phyloP scores from a whole-genome alignment of 2,113 vertebrate genomes.

The Lepus americanus region DNA sequence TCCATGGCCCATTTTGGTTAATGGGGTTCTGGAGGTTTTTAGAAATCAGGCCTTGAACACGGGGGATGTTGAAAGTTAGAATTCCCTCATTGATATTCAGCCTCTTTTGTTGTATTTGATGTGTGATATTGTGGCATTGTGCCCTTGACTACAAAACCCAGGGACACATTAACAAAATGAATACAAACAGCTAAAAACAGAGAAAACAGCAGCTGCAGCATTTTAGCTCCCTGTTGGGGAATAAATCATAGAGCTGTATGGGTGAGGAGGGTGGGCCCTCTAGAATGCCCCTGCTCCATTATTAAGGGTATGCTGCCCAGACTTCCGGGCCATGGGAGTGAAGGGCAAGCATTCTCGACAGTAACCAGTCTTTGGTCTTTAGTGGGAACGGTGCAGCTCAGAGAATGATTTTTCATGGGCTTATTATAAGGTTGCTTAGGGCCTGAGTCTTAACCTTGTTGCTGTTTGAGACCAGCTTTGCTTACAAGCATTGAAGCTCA shows the following conservation, averaged over 20 bases:
- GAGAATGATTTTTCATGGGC: slow-evolving; percentile 70
- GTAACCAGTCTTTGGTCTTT: slow-evolving; percentile 69
- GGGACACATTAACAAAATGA: slow-evolving; percentile 76
- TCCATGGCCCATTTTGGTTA: slow-evolving; percentile 87
- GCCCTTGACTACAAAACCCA: slow-evolving; percentile 76
- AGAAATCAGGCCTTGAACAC: slow-evolving; percentile 80
- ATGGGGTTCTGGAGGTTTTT: slow-evolving; percentile 79
- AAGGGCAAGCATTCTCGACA: slow-evolving; percentile 55
- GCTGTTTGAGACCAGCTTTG: slow-evolving; percentile 83
- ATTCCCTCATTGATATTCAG: slow-evolving; percentile 73
- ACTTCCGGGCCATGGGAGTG: slow-evolving; percentile 55
- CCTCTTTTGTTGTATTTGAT: slow-evolving; percentile 72
- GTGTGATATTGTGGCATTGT: slow-evolving; percentile 70
- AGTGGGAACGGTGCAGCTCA: slow-evolving; percentile 52
- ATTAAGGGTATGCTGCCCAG: slow-evolving; percentile 58
- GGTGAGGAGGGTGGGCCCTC: slow-evolving; percentile 21
- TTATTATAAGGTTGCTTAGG: slow-evolving; percentile 62
- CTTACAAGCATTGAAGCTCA: slow-evolving; percentile 86
- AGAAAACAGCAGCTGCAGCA: slow-evolving; percentile 85
- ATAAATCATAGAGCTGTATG: slow-evolving; percentile 63
- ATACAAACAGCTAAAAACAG: slow-evolving; percentile 75
- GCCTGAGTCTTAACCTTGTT: slow-evolving; percentile 71
- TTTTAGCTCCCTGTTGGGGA: slow-evolving; percentile 85
- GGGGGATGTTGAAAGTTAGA: slow-evolving; percentile 83
- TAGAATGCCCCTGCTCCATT: slow-evolving; percentile 60